A percentile compares a stretch with the other conserved stretches of the same genome.
Conservation (phyloP, 2,797 vertebrate genomes). For the Agapornis canus region DNA sequence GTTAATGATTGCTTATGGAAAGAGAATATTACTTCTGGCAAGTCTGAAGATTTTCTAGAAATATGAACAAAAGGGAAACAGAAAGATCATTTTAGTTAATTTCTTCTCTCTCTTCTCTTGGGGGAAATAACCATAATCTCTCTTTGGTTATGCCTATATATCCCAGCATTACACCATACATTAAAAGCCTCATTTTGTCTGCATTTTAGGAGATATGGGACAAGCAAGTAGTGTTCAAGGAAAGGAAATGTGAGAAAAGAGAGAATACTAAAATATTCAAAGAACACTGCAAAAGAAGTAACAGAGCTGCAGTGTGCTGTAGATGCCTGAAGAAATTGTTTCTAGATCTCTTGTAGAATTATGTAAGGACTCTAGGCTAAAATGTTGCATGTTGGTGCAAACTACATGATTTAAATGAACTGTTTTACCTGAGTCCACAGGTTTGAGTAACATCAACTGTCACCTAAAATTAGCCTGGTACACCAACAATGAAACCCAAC, state of each 20-base stretch:
- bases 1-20: not conserved
- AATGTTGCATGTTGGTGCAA: not conserved
- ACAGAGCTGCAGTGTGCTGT: not conserved
- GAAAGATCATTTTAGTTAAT: not conserved
- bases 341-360: not conserved
- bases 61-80: not conserved
- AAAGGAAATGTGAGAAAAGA: not conserved
- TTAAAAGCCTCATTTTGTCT: not conserved
- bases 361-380: not conserved
- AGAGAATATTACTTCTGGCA: not conserved
- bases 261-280: not conserved
- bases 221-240: not conserved
- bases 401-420: not conserved
- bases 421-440: not conserved
- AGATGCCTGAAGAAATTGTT: not conserved
- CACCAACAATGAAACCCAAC: not conserved
- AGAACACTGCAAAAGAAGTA: not conserved
- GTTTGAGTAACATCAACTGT: not conserved
- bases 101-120: not conserved
- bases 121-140: not conserved
- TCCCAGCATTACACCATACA: not conserved
- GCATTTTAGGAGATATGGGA: not conserved
- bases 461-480: not conserved
- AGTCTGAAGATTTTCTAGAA: not conserved
- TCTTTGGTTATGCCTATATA: not conserved